phyloP scores from a whole-genome alignment of 2,113 vertebrate species.

The Callorhinus ursinus region DNA sequence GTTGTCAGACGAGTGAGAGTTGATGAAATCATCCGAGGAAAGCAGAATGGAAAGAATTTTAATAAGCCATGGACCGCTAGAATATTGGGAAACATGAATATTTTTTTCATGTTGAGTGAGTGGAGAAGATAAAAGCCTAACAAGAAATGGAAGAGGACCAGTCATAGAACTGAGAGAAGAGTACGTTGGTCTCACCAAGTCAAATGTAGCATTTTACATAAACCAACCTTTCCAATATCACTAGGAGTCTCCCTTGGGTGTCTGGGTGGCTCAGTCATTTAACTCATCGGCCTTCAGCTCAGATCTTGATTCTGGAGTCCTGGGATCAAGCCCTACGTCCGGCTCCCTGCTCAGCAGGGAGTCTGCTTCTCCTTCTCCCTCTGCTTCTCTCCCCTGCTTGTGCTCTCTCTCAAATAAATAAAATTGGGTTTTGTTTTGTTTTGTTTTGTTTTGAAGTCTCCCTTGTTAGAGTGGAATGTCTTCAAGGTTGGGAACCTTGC shows the following conservation, averaged over 20 bases:
- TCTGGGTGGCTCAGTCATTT: background rate
- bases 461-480: background rate
- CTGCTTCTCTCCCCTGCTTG: background rate
- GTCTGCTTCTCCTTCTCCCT: background rate
- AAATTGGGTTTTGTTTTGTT: no score
- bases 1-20: background rate
- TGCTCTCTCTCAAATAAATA: background rate
- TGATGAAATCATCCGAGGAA: background rate
- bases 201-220: background rate
- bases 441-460: background rate
- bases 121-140: background rate
- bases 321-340: background rate
- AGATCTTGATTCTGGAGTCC: background rate
- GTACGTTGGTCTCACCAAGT: background rate
- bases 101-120: background rate
- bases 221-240: background rate
- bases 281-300: background rate
- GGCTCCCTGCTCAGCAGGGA: background rate
- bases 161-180: background rate
- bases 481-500: background rate
- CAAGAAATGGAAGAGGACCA: background rate
- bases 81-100: background rate
- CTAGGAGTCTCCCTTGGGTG: background rate
- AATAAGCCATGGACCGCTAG: background rate
- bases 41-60: background rate